These are phyloP conservation scores for Scolopax bukidnonensis DNA, from an alignment of 2,797 vertebrate genomes.

Conservation along the genomic window DNA sequence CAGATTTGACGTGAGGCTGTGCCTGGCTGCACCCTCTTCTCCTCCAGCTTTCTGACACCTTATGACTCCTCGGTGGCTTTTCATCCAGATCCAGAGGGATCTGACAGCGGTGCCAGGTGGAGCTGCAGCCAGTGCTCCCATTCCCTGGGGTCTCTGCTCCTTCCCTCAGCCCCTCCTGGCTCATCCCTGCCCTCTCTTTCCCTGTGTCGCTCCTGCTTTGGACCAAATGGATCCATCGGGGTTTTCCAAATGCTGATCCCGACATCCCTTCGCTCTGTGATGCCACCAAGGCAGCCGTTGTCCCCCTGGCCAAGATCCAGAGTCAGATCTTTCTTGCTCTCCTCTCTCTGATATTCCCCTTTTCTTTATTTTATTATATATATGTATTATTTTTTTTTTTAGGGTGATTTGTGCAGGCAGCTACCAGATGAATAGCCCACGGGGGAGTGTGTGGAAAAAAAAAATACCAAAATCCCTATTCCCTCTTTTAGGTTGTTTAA, in stretches of 20 bases:
- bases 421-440: background rate
- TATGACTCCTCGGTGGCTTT: background rate
- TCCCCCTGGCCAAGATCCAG: background rate
- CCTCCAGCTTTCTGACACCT: background rate
- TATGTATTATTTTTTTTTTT: too few relatives aligned
- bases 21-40: background rate
- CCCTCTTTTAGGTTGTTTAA: background rate
- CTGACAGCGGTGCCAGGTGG: background rate
- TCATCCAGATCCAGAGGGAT: background rate
- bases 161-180: background rate
- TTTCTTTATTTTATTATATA: too few relatives aligned
- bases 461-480: background rate
- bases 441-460: background rate
- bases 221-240: too few relatives aligned
- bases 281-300: background rate
- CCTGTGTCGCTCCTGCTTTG: too few relatives aligned
- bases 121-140: background rate
- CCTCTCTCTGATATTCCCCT: background rate
- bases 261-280: fast-evolving
- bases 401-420: background rate
- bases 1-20: background rate
- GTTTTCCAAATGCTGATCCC: background rate
- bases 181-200: background rate
- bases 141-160: fast-evolving
- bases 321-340: background rate